Base-by-base conservation (phyloP, 2,113 vertebrate genomes). In the Melanerpes aurifrons region DNA sequence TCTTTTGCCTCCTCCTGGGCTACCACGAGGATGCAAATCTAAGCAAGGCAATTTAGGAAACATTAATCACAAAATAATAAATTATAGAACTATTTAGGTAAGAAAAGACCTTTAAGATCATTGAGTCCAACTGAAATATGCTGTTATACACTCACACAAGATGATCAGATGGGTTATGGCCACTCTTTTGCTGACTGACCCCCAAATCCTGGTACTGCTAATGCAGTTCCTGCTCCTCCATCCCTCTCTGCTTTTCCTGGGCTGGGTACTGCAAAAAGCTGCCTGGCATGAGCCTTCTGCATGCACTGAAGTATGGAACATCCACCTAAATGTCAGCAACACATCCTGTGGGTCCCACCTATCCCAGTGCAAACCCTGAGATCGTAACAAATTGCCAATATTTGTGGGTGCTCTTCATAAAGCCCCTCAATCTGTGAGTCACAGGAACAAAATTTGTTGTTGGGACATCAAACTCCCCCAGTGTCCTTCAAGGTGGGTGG, bases 341-440 rank as follows among this genome's bases (percentile, higher is more conserved):
- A 6, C 3, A 0, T 22, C 20, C 70, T 15, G 10, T 5, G 59
- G 25, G 28, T 78, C 58, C n/a, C n/a, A 17, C 48, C 2, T 2
- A 11, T 10, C 15, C 31, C 82, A 16, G 14, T 15, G 58, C 71
- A 92, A 70, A 47, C 15, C 43, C 29, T 1, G 10, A 73, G 31
- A 31, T 47, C 1, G 0, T 19, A 53, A 54, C 81, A 11, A 14
- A 24, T 8, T 15, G 24, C 14, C 21, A 31, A 25, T 6, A 1
- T 48, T 63, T 18, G 24, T 1, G 1, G 32, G 66, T 45, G 48
- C 56, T 32, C 10, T 10, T 12, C 0, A 1, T 56, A 31, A 35
- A 82, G 47, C 26, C 0, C 2, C 20, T 53, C 71, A 28, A 3
- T 16, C 43, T 26, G 22, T 78, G 76, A 74, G 59, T 84, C 80